Percentiles rank a stretch among this genome's conserved stretches.
Evolutionary conservation across 1,140 invertebrate genomes (phyloP).

Genomic region (Papilio polytes): DNA sequence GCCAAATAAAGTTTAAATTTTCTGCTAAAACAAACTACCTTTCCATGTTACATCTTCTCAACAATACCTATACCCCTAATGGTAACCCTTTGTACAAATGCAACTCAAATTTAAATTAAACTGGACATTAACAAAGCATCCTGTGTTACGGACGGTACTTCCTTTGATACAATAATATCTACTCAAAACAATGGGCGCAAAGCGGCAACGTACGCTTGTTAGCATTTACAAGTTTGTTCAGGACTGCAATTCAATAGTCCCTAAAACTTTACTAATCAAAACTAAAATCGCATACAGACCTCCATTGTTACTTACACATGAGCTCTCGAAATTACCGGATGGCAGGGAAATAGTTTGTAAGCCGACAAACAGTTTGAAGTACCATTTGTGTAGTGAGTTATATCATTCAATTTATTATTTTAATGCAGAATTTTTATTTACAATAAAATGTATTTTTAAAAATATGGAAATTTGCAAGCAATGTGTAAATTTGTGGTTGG

Average conservation of each 20-base stretch:
- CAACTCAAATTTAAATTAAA: neutral
- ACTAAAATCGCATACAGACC: neutral
- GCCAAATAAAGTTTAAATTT: neutral
- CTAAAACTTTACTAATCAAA: slow-evolving; percentile 19
- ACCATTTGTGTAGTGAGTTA: neutral
- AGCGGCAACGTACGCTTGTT: slow-evolving; percentile 4
- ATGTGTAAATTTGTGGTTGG: too few relatives aligned
- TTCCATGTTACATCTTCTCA: neutral
- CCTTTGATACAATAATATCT: neutral
- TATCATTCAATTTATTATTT: neutral
- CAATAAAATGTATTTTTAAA: too few relatives aligned
- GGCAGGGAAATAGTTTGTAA: neutral
- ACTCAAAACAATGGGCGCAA: neutral
- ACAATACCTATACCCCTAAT: neutral
- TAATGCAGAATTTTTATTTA: neutral
- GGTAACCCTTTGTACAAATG: neutral
- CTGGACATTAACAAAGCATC: neutral
- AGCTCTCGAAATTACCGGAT: neutral
- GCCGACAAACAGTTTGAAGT: neutral
- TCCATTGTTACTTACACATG: slow-evolving; percentile 3
- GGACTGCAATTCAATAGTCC: slow-evolving; percentile 5
- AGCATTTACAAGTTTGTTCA: slow-evolving; percentile 22
- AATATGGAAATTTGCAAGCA: too few relatives aligned
- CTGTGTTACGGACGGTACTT: neutral
- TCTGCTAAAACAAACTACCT: neutral